A percentile compares a stretch with the other conserved stretches of the same genome.
These are phyloP conservation scores for Apamea sordens DNA, from an alignment of 2,888 invertebrate species.

Conservation along the genomic window DNA sequence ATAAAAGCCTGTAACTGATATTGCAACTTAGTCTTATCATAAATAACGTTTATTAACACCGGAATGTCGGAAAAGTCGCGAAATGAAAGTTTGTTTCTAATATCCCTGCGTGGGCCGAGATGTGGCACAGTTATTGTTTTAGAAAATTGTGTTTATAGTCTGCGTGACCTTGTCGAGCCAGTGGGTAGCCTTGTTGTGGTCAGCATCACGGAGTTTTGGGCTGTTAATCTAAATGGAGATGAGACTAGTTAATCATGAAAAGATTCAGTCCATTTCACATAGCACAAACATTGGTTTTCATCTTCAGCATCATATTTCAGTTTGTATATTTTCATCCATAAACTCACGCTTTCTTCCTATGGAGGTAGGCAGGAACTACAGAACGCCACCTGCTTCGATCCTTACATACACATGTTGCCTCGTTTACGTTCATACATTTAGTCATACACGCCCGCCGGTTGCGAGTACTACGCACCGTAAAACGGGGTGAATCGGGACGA, in stretches of 20 bases:
- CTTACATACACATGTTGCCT: background rate
- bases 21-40: slow-evolving; percentile 1
- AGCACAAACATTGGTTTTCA: background rate
- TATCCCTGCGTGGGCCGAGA: slow-evolving; percentile 24
- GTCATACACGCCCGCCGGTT: background rate
- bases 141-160: slow-evolving; percentile 44
- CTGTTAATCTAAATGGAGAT: slow-evolving; percentile 21
- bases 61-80: slow-evolving; percentile 23
- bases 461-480: background rate
- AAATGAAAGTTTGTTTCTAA: slow-evolving; percentile 26
- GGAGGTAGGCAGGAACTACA: background rate
- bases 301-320: background rate
- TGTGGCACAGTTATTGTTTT: slow-evolving; percentile 48
- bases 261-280: background rate
- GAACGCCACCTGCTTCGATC: background rate
- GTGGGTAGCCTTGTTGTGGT: slow-evolving; percentile 31
- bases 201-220: background rate
- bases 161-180: slow-evolving; percentile 19
- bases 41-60: slow-evolving; percentile 27
- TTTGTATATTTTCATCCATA: background rate
- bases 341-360: background rate
- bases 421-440: no score
- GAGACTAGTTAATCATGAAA: background rate
- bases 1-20: slow-evolving; percentile 36
- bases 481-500: no score